These are phyloP conservation scores for Liasis olivaceus DNA, from an alignment of 2,797 vertebrate genomes.

Conservation along the genomic window DNA sequence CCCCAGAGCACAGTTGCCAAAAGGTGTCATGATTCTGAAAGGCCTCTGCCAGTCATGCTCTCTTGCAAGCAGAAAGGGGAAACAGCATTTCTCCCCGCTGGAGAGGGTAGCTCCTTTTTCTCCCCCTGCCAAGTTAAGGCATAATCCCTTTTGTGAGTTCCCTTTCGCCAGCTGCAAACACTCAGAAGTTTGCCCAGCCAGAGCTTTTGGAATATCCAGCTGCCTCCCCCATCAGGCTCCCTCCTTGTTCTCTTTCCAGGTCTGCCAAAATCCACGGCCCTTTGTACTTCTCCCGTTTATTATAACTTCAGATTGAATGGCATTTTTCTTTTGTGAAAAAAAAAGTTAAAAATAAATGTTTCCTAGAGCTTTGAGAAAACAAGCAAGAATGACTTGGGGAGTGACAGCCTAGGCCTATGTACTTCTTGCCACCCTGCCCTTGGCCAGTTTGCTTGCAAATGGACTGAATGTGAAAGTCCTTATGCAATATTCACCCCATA, in stretches of 20 bases:
- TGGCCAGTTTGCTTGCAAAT: neutral
- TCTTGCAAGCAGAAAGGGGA: neutral
- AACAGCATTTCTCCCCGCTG: neutral
- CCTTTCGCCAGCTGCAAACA: conserved; percentile 30
- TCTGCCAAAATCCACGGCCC: conserved; percentile 15
- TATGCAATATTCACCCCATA: neutral
- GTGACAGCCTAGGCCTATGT: neutral
- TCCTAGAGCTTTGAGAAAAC: conserved; percentile 15
- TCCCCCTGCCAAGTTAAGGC: conserved; percentile 19
- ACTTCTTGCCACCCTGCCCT: neutral
- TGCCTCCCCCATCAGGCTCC: conserved; percentile 6
- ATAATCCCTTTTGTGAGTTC: conserved; percentile 26
- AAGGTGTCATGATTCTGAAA: conserved; percentile 11
- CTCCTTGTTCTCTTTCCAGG: neutral
- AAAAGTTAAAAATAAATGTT: neutral
- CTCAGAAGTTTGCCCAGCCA: conserved; percentile 34
- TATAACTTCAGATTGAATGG: neutral
- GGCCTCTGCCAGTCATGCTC: conserved; percentile 8
- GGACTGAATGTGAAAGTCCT: neutral
- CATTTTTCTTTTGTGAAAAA: neutral
- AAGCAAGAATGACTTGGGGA: neutral
- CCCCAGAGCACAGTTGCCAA: neutral
- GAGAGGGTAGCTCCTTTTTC: conserved; percentile 7
- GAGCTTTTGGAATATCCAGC: conserved; percentile 14
- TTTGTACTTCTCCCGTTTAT: conserved; percentile 18